A percentile compares a stretch with the other conserved stretches of the same genome.
phyloP scores from a whole-genome alignment of 2,113 vertebrate species.

The Nematolebias whitei region DNA sequence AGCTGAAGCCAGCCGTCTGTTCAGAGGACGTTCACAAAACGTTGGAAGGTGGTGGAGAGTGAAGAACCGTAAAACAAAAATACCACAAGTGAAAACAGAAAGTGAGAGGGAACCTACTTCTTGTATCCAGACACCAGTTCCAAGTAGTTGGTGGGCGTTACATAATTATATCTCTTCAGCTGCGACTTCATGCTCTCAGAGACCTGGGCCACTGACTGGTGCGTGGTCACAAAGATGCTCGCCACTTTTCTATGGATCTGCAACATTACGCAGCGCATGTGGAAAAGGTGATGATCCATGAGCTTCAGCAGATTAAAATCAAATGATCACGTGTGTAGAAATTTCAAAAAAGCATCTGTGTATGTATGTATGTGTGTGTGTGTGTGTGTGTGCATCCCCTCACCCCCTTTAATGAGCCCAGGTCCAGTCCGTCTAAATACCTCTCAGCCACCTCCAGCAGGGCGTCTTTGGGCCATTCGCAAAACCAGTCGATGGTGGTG shows the following conservation, averaged over 20 bases:
- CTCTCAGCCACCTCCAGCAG: conserved; percentile 90
- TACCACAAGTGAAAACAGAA: background rate
- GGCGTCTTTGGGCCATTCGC: conserved; percentile 88
- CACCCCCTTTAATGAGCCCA: conserved; percentile 82
- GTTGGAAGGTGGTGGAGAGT: background rate
- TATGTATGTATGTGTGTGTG: no score
- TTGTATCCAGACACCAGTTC: conserved; percentile 92
- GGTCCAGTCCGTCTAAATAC: conserved; percentile 79
- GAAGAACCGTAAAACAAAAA: background rate
- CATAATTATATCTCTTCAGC: conserved; percentile 86
- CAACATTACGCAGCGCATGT: background rate
- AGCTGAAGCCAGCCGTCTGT: no score
- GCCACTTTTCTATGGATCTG: conserved; percentile 87
- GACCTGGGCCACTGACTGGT: conserved; percentile 84
- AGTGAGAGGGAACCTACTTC: conserved; percentile 73
- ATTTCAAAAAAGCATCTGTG: background rate
- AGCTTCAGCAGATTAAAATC: background rate
- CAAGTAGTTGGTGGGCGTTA: conserved; percentile 91
- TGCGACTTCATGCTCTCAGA: conserved; percentile 87
- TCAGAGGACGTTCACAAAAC: background rate
- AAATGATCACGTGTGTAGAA: background rate
- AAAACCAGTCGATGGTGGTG: conserved; percentile 92
- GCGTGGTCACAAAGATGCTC: conserved; percentile 86
- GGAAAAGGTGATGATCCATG: background rate
- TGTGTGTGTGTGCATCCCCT: conserved; percentile 48